Conservation (phyloP, 2,113 vertebrate genomes). For the Pavo muticus region DNA sequence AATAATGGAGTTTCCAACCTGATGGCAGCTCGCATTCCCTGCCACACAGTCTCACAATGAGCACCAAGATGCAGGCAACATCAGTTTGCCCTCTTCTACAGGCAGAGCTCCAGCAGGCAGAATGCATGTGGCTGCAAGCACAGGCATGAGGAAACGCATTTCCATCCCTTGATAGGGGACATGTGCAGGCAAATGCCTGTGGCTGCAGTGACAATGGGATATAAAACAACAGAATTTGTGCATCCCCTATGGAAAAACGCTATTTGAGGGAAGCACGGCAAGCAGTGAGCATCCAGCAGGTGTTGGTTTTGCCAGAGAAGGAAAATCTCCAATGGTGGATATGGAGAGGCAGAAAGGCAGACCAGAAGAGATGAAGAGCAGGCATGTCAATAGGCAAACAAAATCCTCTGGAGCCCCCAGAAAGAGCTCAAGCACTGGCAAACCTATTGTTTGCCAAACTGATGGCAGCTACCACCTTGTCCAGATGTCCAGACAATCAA, state of each 20-base stretch:
- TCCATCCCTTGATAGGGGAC: not conserved
- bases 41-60: accelerated
- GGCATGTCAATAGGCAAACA: not conserved
- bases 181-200: not conserved
- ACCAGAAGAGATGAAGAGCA: not conserved
- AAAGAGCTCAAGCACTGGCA: not conserved
- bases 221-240: not conserved
- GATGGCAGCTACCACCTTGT: not conserved
- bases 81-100: not conserved
- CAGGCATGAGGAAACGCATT: not conserved
- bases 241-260: not conserved
- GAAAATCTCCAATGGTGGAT: not conserved
- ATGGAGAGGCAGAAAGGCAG: not conserved
- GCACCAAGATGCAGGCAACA: accelerated
- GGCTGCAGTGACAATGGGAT: not conserved
- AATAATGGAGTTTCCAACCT: not conserved
- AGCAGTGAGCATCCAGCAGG: not conserved
- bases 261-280: not conserved
- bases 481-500: not conserved
- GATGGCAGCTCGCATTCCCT: accelerated
- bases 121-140: not conserved
- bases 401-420: not conserved
- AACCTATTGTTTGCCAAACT: not conserved
- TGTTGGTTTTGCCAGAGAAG: not conserved
- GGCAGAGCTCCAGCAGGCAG: not conserved